phyloP scores from a whole-genome alignment of 2,113 vertebrate species.

The Laticauda laticaudata region DNA sequence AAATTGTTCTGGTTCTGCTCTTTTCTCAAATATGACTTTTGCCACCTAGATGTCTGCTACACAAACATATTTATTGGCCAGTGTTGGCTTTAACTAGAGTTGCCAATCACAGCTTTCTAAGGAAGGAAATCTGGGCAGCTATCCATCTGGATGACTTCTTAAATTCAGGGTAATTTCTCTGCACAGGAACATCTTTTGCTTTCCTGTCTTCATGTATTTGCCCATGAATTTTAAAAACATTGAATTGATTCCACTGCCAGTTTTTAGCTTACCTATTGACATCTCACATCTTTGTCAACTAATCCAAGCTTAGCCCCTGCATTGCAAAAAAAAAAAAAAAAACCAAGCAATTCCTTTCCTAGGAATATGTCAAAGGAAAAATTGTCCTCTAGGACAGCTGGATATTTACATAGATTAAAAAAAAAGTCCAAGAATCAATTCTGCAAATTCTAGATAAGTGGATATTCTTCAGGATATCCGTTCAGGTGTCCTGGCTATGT shows the following conservation, averaged over 20 bases:
- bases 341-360: neutral
- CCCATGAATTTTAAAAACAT: neutral
- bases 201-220: neutral
- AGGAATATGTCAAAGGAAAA: neutral
- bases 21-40: neutral
- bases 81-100: neutral
- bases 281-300: neutral
- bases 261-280: neutral
- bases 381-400: neutral
- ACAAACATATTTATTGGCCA: neutral
- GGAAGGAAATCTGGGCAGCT: neutral
- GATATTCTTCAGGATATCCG: neutral
- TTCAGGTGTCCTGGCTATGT: neutral
- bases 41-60: neutral
- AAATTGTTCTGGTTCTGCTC: neutral
- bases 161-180: neutral
- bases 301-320: neutral
- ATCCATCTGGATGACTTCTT: neutral
- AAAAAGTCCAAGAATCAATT: neutral
- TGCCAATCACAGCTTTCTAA: neutral
- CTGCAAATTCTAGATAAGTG: neutral
- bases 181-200: neutral
- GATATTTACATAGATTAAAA: neutral
- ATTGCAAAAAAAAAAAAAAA: too few relatives aligned
- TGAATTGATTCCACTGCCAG: neutral